Conservation (phyloP, 2,113 vertebrate species). For the Peromyscus maniculatus region DNA sequence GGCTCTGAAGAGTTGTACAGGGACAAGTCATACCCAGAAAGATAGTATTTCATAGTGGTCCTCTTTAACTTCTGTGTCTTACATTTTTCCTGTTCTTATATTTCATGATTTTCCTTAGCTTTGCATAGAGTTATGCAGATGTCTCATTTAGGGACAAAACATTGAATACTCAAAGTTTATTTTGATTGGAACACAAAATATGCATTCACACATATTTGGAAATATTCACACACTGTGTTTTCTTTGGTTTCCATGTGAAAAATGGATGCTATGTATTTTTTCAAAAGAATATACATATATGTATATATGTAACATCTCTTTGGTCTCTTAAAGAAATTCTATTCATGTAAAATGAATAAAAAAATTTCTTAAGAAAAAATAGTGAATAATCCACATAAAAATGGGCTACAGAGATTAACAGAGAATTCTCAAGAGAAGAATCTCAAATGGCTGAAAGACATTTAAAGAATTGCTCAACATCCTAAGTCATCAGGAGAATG, state of each 20-base stretch:
- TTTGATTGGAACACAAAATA: conserved; percentile 52
- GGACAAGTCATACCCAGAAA: neutral
- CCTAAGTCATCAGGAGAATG: too few relatives aligned
- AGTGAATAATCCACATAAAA: too few relatives aligned
- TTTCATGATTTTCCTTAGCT: neutral
- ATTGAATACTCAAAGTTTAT: neutral
- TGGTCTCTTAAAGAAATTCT: conserved; percentile 55
- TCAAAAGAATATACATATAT: conserved; percentile 50
- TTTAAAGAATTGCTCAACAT: too few relatives aligned
- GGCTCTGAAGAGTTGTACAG: neutral
- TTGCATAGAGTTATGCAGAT: too few relatives aligned
- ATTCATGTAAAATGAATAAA: neutral
- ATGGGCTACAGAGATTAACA: too few relatives aligned
- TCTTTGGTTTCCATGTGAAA: conserved; percentile 73
- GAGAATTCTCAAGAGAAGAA: too few relatives aligned
- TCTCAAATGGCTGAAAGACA: too few relatives aligned
- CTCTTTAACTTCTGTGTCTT: neutral
- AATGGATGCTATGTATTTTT: neutral
- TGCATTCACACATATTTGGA: neutral
- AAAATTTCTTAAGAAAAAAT: too few relatives aligned
- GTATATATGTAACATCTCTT: conserved; percentile 39
- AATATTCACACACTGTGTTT: conserved; percentile 66
- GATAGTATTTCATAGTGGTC: neutral
- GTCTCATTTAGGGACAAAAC: neutral
- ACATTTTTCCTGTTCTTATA: neutral